Conservation (phyloP, 2,888 invertebrate genomes). For the Sarcophaga caerulescens region DNA sequence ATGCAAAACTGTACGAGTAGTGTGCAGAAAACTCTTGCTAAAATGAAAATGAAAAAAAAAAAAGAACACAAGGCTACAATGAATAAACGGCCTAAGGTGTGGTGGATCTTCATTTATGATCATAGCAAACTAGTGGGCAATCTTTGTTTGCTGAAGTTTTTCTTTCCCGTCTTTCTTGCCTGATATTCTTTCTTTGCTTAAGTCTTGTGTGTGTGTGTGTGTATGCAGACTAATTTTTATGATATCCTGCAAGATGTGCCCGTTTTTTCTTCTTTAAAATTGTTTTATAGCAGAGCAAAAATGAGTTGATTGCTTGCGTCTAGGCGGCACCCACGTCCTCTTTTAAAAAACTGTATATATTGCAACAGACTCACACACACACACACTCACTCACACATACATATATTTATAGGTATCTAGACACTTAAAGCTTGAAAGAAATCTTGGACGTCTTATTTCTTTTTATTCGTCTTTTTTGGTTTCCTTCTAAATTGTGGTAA, state of each 20-base stretch:
- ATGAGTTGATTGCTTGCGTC: slow-evolving; percentile 64
- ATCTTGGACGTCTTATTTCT: slow-evolving; percentile 28
- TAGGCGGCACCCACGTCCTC: slow-evolving; percentile 71
- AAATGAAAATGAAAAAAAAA: not conserved
- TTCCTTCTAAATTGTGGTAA: slow-evolving; percentile 71
- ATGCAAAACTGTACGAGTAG: not conserved
- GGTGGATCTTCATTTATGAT: slow-evolving; percentile 66
- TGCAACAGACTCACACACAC: slow-evolving; percentile 28
- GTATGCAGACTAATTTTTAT: slow-evolving; percentile 52
- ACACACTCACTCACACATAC: slow-evolving; percentile 18
- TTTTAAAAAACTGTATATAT: slow-evolving; percentile 45
- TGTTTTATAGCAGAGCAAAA: slow-evolving; percentile 47
- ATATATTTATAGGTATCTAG: too few species aligned
- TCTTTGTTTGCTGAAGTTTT: too few species aligned
- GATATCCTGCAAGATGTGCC: slow-evolving; percentile 48
- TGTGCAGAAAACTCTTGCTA: not conserved
- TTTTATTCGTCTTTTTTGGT: slow-evolving; percentile 30
- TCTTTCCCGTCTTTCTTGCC: too few species aligned
- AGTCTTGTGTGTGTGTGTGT: not conserved
- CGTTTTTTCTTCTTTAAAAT: not conserved
- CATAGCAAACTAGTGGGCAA: slow-evolving; percentile 48
- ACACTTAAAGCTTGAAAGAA: slow-evolving; percentile 24
- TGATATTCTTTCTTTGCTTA: not conserved
- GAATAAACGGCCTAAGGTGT: slow-evolving; percentile 59
- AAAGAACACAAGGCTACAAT: not conserved